Conservation (phyloP, 2,797 vertebrate species). For the Alauda arvensis region DNA sequence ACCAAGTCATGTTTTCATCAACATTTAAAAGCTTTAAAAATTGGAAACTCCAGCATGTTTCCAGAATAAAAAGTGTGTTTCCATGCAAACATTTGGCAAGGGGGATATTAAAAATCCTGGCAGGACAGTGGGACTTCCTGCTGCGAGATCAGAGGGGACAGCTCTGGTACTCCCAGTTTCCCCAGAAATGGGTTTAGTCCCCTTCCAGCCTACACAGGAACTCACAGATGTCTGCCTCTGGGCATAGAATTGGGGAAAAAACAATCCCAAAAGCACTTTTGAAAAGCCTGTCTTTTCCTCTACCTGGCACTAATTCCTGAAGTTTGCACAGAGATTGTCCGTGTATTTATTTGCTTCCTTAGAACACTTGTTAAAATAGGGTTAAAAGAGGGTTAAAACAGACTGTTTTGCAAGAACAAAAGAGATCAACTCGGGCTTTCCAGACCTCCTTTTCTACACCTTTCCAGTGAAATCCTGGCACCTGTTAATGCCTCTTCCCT, state of each 20-base stretch:
- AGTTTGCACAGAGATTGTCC: too few relatives aligned
- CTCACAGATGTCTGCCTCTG: neutral
- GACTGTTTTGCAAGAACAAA: neutral
- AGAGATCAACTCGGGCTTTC: neutral
- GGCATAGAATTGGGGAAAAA: neutral
- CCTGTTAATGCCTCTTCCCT: neutral
- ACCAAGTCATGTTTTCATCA: neutral
- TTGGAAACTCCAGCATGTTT: neutral
- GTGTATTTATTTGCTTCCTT: neutral
- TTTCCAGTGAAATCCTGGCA: fast-evolving
- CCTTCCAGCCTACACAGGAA: fast-evolving
- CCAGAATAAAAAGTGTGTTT: neutral
- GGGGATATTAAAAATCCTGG: neutral
- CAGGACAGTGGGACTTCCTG: neutral
- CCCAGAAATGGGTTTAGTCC: neutral
- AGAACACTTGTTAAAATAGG: neutral
- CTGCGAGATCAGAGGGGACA: neutral
- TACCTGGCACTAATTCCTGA: neutral
- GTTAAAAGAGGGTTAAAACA: too few relatives aligned
- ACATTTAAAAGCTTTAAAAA: neutral
- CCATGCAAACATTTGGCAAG: neutral
- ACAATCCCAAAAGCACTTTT: neutral
- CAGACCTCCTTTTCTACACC: neutral
- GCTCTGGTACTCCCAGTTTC: neutral
- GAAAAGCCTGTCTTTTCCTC: neutral